A percentile compares a stretch with the other conserved stretches of the same genome.
phyloP scores from a whole-genome alignment of 2,888 invertebrate genomes.

The Agonum fuliginosum region DNA sequence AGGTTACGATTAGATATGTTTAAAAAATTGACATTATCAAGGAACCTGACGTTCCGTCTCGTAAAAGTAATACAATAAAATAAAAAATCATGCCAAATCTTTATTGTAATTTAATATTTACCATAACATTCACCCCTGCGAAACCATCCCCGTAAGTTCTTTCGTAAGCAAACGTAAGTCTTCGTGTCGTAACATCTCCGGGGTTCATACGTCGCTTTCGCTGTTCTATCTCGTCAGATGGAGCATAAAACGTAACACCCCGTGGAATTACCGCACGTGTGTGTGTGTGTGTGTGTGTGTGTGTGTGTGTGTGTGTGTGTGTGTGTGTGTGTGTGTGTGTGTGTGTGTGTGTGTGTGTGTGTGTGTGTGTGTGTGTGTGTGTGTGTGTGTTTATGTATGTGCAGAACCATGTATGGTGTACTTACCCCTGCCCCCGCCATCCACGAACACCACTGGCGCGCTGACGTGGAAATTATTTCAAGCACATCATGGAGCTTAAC shows the following conservation, averaged over 20 bases:
- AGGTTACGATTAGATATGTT: too few species aligned
- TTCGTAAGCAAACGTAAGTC: too few species aligned
- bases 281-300: background rate
- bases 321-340: background rate
- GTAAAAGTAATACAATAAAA: too few species aligned
- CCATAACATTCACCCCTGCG: too few species aligned
- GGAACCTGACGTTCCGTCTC: too few species aligned
- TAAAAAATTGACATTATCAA: too few species aligned
- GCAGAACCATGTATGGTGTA: background rate
- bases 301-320: background rate
- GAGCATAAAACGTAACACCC: slow-evolving; percentile 27
- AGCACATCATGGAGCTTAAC: slow-evolving; percentile 3
- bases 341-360: too few species aligned
- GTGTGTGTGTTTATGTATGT: background rate
- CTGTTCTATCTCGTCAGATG: background rate
- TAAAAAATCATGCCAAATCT: too few species aligned
- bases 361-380: background rate
- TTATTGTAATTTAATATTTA: too few species aligned
- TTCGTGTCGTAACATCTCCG: too few species aligned
- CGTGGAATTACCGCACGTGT: slow-evolving; percentile 9
- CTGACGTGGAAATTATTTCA: background rate
- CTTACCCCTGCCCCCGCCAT: background rate
- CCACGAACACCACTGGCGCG: background rate
- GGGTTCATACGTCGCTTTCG: too few species aligned
- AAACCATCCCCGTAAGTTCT: too few species aligned